Evolutionary conservation across 2,113 vertebrate species (phyloP).

Genomic region (Isichthys henryi): DNA sequence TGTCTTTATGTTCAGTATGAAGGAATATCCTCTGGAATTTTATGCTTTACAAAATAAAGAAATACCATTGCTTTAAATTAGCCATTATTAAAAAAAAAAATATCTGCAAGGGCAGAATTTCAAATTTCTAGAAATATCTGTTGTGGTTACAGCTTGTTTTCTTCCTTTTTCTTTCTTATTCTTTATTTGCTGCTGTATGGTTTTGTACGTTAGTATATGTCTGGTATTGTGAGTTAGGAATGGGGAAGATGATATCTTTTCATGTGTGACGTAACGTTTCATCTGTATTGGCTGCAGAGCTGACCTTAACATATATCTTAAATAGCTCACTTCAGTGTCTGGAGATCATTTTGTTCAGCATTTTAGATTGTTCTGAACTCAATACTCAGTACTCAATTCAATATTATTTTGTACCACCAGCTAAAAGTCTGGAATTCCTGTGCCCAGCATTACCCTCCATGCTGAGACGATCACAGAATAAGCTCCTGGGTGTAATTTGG

Average conservation of each 20-base stretch:
- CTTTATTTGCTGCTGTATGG: neutral
- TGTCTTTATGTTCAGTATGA: neutral
- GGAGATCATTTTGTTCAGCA: neutral
- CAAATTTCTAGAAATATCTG: slow-evolving; percentile 7
- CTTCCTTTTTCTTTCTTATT: neutral
- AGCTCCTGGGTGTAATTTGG: neutral
- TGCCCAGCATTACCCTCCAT: neutral
- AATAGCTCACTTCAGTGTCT: slow-evolving; percentile 3
- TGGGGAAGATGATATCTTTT: neutral
- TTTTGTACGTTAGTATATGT: slow-evolving; percentile 8
- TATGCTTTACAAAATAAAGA: slow-evolving; percentile 15
- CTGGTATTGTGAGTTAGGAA: slow-evolving; percentile 16
- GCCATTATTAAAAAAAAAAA: slow-evolving; percentile 15
- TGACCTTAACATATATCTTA: neutral
- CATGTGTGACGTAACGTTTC: slow-evolving; percentile 8
- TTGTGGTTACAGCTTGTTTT: slow-evolving; percentile 1
- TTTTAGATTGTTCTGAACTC: neutral
- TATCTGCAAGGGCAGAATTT: neutral
- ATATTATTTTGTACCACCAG: neutral
- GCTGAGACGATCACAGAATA: neutral
- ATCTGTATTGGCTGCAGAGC: slow-evolving; percentile 10
- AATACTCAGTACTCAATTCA: neutral
- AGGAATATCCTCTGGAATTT: neutral
- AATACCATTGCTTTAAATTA: neutral
- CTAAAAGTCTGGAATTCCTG: neutral